phyloP scores from a whole-genome alignment of 2,113 vertebrate genomes.

The Pachyramphus minor region DNA sequence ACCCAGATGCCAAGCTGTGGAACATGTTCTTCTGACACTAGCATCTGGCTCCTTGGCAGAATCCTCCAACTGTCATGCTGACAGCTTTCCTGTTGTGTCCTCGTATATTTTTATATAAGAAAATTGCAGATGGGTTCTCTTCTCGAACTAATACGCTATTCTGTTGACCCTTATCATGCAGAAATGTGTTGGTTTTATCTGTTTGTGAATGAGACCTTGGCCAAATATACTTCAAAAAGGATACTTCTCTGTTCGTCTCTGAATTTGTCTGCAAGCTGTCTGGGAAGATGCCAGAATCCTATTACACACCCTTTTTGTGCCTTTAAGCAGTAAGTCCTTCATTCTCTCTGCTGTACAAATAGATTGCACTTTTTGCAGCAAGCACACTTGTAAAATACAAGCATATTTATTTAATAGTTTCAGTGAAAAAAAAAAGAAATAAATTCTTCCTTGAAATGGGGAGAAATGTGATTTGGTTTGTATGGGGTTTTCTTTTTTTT shows the following conservation, averaged over 20 bases:
- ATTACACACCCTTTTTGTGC: conserved; percentile 68
- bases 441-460: background rate
- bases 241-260: conserved; percentile 61
- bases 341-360: conserved; percentile 64
- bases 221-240: conserved; percentile 58
- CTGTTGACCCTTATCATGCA: conserved; percentile 63
- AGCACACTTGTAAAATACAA: conserved; percentile 52
- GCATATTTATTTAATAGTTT: conserved; percentile 59
- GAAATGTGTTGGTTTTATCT: conserved; percentile 59
- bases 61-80: conserved; percentile 71
- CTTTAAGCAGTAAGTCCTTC: conserved; percentile 65
- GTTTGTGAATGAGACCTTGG: conserved; percentile 61
- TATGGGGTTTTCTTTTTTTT: background rate
- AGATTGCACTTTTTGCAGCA: conserved; percentile 70
- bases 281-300: conserved; percentile 67
- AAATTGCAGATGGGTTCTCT: conserved; percentile 61
- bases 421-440: background rate
- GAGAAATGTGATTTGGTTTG: background rate
- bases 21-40: conserved; percentile 78
- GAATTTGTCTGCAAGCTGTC: conserved; percentile 70
- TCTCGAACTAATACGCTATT: conserved; percentile 61
- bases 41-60: conserved; percentile 69
- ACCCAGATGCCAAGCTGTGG: conserved; percentile 75
- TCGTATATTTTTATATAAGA: conserved; percentile 68
- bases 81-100: conserved; percentile 73